Conservation (phyloP, 2,888 invertebrate species). For the Cataglyphis rosenhaueri region DNA sequence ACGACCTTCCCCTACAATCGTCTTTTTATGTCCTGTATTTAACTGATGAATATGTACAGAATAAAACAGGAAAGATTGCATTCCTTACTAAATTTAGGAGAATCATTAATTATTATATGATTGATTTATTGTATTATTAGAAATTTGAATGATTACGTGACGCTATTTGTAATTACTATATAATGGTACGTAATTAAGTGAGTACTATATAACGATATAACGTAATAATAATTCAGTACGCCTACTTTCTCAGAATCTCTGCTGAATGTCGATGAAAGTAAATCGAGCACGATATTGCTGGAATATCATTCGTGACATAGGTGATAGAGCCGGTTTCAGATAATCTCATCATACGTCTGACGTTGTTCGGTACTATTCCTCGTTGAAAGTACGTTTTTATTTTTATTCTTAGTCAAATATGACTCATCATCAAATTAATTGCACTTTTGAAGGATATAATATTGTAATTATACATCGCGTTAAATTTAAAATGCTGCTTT, state of each 20-base stretch:
- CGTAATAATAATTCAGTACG: constrained; percentile 24
- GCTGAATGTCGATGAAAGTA: constrained; percentile 44
- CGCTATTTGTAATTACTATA: background rate
- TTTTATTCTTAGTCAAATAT: background rate
- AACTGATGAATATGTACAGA: background rate
- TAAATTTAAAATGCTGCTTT: background rate
- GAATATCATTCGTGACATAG: constrained; percentile 29
- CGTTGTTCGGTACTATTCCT: background rate
- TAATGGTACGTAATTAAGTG: constrained; percentile 23
- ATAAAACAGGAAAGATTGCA: background rate
- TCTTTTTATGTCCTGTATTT: background rate
- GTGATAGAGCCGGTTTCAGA: constrained; percentile 35
- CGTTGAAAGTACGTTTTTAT: constrained; percentile 4
- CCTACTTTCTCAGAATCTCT: constrained; percentile 26
- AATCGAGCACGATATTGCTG: constrained; percentile 11
- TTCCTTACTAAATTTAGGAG: constrained; percentile 8
- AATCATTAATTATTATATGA: constrained; percentile 11
- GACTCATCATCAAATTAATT: background rate
- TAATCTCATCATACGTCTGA: constrained; percentile 43
- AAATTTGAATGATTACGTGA: background rate
- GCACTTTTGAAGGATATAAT: background rate
- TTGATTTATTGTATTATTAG: background rate
- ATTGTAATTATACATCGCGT: background rate
- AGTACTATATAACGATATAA: background rate
- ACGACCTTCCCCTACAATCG: background rate